Base-by-base conservation (phyloP, 1,140 invertebrate species). In the Yoshiicerus persimilis region DNA sequence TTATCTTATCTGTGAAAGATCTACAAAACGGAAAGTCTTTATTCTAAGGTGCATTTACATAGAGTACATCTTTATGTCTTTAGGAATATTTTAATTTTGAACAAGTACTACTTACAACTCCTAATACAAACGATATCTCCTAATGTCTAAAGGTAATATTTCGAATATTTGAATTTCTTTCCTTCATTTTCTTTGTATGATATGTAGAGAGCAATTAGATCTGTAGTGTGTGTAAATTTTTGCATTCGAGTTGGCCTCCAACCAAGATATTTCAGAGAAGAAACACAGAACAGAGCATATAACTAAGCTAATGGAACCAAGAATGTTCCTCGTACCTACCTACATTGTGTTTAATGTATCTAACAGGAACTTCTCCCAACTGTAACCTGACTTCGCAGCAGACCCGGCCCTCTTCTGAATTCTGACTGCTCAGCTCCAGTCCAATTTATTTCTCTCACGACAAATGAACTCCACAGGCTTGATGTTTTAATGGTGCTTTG, bases 401-500 rank as follows among this genome's bases (percentile, higher is more conserved):
- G 32, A 80, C 75, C 75, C 75, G 75, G 75, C 75, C 75, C 75
- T 80, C 32, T 80, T 80, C 30, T 80, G 9, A 70, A 10, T 38
- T 80, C 75, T 80, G 75, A 36, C 32, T 80, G 32, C 75, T 80
- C 75, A 80, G 75, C 75, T 80, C 75, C 75, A 80, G 75, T 80
- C 75, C 75, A 80, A 80, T 80, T 80, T 80, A 80, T 80, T 80
- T 80, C 75, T 23, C 75, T 80, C 75, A 80, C 75, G 75, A 80
- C 75, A 80, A 80, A 80, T 80, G 75, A 80, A 80, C 75, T 80
- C 75, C 75, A 80, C 75, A 80, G 13, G 75, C 34, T 38, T 80
- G 75, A 80, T 80, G 34, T 80, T 80, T 80, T 80, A 80, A 80
- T 80, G 75, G 75, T 38, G 75, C 75, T 80, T 80, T 80, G 34